Base-by-base conservation (phyloP, 1,140 invertebrate species). In the Cyrtorhinus lividipennis region DNA sequence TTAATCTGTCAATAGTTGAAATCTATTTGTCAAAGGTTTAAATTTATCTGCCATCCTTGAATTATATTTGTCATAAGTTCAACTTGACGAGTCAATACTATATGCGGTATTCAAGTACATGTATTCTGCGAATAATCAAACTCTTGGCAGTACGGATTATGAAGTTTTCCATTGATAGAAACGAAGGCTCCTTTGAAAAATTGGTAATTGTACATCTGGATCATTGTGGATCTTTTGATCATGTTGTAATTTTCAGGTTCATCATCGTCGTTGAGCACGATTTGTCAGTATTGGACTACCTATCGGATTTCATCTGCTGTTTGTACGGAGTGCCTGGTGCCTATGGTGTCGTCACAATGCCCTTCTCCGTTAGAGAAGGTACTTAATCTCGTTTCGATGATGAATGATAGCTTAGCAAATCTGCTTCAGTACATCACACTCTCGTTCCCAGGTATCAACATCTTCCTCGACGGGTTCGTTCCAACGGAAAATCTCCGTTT, bases 241-340 rank as follows among this genome's bases (percentile, higher is more conserved):
- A n/a, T n/a, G n/a, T n/a, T n/a, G n/a, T 38, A 1, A 30, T 63
- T 59, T 73, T 73, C 70, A 92, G 88, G 72, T 99, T 97, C 72
- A 94, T 99, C 63, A 96, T 99, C 69, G 96, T 99, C 0, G 96
- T 99, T 26, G 97, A 99, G 73, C 97, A 99, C 74, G 97, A 99
- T 81, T 83, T 99, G 72, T 97, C 95, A 46, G 96, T 99, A 12
- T 76, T 99, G 67, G 97, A 99, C 77, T 99, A 99, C 77, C 77
- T 99, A 44, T 98, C 95, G 20, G 97, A 99, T 76, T 99, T 97
- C 72, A 98, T 99, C 71, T 99, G 96, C 76, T 95, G 92, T 76
- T 76, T 99, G 18, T 99, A 99, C 77, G 97, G 97, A 62, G 87
- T 96, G 57, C 95, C 97, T 68, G 95, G 96, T 69, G 94, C 92